These are phyloP conservation scores for Araneus ventricosus DNA, from an alignment of 1,140 invertebrate genomes.

Conservation along the genomic window DNA sequence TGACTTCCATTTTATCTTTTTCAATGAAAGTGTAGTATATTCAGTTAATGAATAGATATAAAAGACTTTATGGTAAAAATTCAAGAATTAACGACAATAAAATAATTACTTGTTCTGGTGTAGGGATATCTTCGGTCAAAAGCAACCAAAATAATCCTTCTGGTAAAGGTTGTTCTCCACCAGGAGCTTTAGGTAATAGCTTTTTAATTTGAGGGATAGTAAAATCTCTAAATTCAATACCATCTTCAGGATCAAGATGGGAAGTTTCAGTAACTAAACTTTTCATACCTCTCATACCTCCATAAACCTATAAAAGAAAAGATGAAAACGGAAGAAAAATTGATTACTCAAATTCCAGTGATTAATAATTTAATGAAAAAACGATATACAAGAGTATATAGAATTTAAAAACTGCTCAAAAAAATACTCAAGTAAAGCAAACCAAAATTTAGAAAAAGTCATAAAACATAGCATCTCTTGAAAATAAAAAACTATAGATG, in stretches of 20 bases:
- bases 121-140: conserved; percentile 95
- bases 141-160: conserved; percentile 98
- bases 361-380: too few species aligned
- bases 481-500: too few species aligned
- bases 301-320: conserved; percentile 88
- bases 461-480: too few species aligned
- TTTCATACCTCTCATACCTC: conserved; percentile 98
- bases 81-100: not conserved
- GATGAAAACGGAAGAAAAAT: not conserved
- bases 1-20: too few species aligned
- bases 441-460: too few species aligned
- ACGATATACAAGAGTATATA: not conserved
- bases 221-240: conserved; percentile 96
- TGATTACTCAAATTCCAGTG: not conserved
- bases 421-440: not conserved
- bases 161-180: conserved; percentile 93
- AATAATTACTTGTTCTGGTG: conserved; percentile 85
- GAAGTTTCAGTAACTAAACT: conserved; percentile 97
- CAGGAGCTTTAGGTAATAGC: conserved; percentile 90
- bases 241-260: conserved; percentile 96
- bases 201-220: conserved; percentile 98
- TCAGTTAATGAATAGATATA: too few species aligned
- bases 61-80: too few species aligned
- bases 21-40: too few species aligned
- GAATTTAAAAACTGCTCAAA: not conserved